phyloP scores from a whole-genome alignment of 2,797 vertebrate genomes.

The Eremophila alpestris region DNA sequence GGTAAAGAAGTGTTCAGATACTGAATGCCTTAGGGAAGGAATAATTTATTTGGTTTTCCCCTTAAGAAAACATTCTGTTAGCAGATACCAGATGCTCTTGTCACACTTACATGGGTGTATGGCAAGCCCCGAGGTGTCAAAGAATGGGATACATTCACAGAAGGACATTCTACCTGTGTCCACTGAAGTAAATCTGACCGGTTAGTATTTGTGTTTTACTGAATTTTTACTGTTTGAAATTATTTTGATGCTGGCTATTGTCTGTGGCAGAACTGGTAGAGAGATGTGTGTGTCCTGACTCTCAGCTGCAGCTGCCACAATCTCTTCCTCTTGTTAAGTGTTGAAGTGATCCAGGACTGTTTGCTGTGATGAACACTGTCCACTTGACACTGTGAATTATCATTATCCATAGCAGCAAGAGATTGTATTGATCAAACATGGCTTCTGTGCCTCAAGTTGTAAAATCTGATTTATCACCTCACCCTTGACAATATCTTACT shows the following conservation, averaged over 20 bases:
- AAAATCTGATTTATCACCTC: slow-evolving; percentile 28
- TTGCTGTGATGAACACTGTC: background rate
- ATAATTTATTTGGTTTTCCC: background rate
- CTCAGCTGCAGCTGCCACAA: background rate
- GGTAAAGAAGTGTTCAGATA: background rate
- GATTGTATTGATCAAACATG: slow-evolving; percentile 28
- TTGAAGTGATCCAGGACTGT: background rate
- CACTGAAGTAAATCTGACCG: background rate
- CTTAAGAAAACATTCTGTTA: background rate
- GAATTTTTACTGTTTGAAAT: background rate
- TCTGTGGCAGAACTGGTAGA: background rate
- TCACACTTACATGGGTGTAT: background rate
- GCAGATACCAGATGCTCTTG: background rate
- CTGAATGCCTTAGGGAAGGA: background rate
- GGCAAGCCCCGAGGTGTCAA: background rate
- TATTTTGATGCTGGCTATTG: background rate
- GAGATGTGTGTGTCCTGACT: background rate
- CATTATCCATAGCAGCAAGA: background rate
- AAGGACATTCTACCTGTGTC: background rate
- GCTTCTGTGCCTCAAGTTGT: background rate
- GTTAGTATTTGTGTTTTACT: background rate
- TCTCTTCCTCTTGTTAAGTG: background rate
- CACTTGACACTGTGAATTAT: slow-evolving; percentile 5
- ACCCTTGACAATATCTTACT: background rate
- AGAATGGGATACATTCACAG: background rate